Evolutionary conservation across 1,140 invertebrate genomes (phyloP).

Genomic region (Archegozetes longisetosus): DNA sequence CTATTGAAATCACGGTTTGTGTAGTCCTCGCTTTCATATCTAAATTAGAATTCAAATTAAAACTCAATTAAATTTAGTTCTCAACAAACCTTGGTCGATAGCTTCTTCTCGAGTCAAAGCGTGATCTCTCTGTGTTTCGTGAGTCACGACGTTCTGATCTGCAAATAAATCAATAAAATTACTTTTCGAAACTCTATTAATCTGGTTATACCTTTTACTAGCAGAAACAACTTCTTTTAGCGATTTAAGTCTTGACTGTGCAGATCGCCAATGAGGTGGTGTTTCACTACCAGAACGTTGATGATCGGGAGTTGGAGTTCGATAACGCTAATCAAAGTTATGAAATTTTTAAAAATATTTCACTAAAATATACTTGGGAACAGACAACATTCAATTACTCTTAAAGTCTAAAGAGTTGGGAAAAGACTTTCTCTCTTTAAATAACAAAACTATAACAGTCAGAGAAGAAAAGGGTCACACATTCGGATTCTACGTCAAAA

Average conservation of each 20-base stretch:
- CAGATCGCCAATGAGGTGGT: constrained; percentile 75
- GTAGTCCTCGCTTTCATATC: neutral
- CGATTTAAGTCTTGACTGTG: constrained; percentile 61
- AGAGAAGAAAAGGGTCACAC: too few species aligned
- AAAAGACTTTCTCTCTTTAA: too few species aligned
- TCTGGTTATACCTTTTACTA: too few species aligned
- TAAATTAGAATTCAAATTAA: neutral
- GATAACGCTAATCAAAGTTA: constrained; percentile 53
- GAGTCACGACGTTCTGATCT: too few species aligned
- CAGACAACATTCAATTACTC: too few species aligned
- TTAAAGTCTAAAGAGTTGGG: too few species aligned
- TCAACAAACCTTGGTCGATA: too few species aligned
- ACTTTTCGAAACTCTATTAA: too few species aligned
- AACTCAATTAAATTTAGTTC: neutral
- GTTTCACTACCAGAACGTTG: constrained; percentile 53
- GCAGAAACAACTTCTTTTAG: constrained; percentile 39
- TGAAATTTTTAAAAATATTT: neutral
- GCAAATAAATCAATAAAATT: too few species aligned
- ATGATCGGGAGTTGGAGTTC: constrained; percentile 52
- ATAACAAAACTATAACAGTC: too few species aligned
- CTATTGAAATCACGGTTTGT: too few species aligned
- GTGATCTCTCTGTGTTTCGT: neutral
- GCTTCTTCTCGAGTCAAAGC: neutral
- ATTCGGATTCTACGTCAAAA: too few species aligned
- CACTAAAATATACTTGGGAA: neutral